Base-by-base conservation (phyloP, 2,888 invertebrate genomes). In the Axea sp. region DNA sequence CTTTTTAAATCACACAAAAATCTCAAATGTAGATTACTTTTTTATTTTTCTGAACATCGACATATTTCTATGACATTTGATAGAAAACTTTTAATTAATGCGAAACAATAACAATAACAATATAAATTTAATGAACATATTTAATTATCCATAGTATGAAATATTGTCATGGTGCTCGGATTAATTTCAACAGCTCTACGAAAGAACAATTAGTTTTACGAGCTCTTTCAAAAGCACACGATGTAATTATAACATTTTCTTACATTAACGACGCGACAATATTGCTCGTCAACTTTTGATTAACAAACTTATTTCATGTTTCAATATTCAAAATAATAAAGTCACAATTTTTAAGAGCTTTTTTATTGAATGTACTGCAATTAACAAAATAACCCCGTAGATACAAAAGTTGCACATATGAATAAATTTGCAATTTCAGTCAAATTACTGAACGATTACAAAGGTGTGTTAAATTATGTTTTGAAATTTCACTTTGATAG, bases 371-470 rank as follows among this genome's bases (percentile, higher is more conserved):
- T n/a, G n/a, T n/a, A n/a, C 9, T 5, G 53, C 39, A 53, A 53
- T 53, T 53, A 39, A 53, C 39, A 28, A 39, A 51, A 51, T 31
- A n/a, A n/a, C n/a, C n/a, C n/a, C n/a, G n/a, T n/a, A n/a, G n/a
- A n/a, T n/a, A 12, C 22, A 51, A 22, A 37, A 53, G 8, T 15
- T 17, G 28, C 8, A 12, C 19, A 12, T 11, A 15, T 57, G 43
- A 30, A 57, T 37, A 60, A 47, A 60, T 60, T 35, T 39, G 22
- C 60, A 49, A 60, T 37, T 45, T 28, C 37, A 3, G 26, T 5
- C 17, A 12, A 45, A 30, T 43, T 45, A 33, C 31, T 19, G 24
- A 15, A 24, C 43, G 19, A 60, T 35, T 28, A 28, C 24, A 15
- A 60, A n/a, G 28, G 5, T 15, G 33, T 11, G 26, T 8, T 15